Evolutionary conservation across 2,113 vertebrate species (phyloP).

Genomic region (Otolemur garnettii): DNA sequence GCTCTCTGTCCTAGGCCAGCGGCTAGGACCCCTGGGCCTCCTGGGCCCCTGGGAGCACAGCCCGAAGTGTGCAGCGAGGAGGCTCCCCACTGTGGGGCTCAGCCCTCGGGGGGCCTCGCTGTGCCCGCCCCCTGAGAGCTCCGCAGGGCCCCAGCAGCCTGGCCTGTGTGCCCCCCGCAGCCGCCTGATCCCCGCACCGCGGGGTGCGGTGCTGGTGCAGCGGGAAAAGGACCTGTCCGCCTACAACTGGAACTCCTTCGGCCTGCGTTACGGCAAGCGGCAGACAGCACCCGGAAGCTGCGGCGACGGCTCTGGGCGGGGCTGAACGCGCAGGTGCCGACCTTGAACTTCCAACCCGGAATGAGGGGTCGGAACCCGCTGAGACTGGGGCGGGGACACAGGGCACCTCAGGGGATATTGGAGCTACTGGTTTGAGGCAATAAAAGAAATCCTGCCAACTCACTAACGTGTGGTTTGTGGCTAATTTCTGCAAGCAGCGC

Average conservation of each 20-base stretch:
- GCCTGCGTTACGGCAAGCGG: slow-evolving; percentile 88
- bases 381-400: neutral
- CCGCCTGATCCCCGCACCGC: slow-evolving; percentile 59
- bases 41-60: slow-evolving; percentile 27
- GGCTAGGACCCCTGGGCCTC: neutral
- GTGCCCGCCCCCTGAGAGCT: slow-evolving; percentile 40
- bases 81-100: neutral
- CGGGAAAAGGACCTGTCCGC: slow-evolving; percentile 83
- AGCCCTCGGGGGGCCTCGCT: slow-evolving; percentile 13
- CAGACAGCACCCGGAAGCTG: neutral
- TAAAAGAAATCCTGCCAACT: slow-evolving; percentile 51
- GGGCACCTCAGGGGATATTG: neutral
- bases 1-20: slow-evolving; percentile 65
- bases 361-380: fast-evolving
- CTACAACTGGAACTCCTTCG: slow-evolving; percentile 90
- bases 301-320: neutral
- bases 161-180: slow-evolving; percentile 13
- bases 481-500: neutral
- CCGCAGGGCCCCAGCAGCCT: slow-evolving; percentile 30
- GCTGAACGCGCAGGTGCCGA: neutral
- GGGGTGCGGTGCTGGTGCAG: slow-evolving; percentile 74
- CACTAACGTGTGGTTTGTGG: neutral
- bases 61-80: slow-evolving; percentile 41
- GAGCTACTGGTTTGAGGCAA: neutral
- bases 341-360: neutral